These are phyloP conservation scores for Harpagifer antarcticus DNA, from an alignment of 2,797 vertebrate genomes.

Conservation along the genomic window DNA sequence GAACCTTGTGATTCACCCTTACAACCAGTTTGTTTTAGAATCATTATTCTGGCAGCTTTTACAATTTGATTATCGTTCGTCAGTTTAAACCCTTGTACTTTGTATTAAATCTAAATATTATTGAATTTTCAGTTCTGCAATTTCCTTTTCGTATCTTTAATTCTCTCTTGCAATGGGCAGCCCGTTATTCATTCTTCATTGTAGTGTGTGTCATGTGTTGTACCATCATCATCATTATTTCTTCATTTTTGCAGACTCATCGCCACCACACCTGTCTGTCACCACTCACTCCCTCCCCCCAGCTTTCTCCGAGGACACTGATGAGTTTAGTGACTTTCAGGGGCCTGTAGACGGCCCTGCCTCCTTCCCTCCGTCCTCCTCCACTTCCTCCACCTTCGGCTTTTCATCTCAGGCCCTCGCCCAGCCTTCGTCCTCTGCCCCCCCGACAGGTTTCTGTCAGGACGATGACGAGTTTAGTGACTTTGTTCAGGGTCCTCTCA, in stretches of 20 bases:
- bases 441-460: constrained; percentile 64
- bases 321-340: constrained; percentile 98
- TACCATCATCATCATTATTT: constrained; percentile 87
- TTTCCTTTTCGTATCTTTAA: constrained; percentile 45
- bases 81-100: not conserved
- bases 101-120: constrained; percentile 8
- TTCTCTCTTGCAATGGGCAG: constrained; percentile 42
- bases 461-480: constrained; percentile 96
- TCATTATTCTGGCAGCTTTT: not conserved
- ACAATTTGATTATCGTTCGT: not conserved
- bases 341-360: constrained; percentile 86
- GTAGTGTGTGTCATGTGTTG: constrained; percentile 64
- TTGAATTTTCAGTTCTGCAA: constrained; percentile 13
- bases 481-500: constrained; percentile 95
- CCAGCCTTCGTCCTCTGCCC: constrained; percentile 54
- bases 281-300: constrained; percentile 89
- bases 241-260: constrained; percentile 97
- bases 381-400: constrained; percentile 60
- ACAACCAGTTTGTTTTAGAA: not conserved
- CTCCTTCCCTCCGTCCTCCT: constrained; percentile 77
- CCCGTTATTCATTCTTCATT: constrained; percentile 68
- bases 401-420: constrained; percentile 58
- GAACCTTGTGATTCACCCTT: not conserved
- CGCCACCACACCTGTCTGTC: constrained; percentile 92
- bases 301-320: constrained; percentile 90